Conservation (phyloP, 1,140 invertebrate genomes). For the Meteorus sp. region DNA sequence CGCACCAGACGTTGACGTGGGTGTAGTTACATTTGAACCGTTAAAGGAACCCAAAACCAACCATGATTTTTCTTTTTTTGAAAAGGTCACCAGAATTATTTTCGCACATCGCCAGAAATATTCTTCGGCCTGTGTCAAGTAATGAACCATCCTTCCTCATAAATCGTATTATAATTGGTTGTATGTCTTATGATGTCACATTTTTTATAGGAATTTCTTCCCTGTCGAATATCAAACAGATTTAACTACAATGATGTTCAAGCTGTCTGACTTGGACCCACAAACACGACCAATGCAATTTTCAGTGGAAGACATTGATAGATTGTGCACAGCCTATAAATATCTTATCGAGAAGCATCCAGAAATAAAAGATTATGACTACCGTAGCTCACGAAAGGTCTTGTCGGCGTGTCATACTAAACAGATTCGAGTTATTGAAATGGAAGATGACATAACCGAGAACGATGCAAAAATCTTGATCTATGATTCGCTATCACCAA, state of each 20-base stretch:
- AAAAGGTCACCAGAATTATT: constrained; percentile 85
- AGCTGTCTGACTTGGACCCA: constrained; percentile 74
- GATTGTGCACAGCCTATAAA: constrained; percentile 77
- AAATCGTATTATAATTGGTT: too few relatives aligned
- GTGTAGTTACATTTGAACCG: constrained; percentile 87
- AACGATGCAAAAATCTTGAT: constrained; percentile 21
- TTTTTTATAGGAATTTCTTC: constrained; percentile 70
- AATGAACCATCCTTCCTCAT: too few relatives aligned
- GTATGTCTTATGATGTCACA: too few relatives aligned
- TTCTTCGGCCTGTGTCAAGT: constrained; percentile 68
- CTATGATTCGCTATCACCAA: constrained; percentile 31
- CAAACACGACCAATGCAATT: constrained; percentile 70
- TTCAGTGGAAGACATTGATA: constrained; percentile 76
- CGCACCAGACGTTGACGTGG: constrained; percentile 93
- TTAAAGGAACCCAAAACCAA: constrained; percentile 69
- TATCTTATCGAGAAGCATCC: constrained; percentile 72
- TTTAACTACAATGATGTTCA: constrained; percentile 70
- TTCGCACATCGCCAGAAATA: constrained; percentile 90
- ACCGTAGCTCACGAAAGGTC: constrained; percentile 62
- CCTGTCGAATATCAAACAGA: constrained; percentile 69
- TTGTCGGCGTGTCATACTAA: constrained; percentile 21
- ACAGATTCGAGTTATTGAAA: not conserved
- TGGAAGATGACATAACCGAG: constrained; percentile 13
- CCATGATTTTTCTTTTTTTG: constrained; percentile 82
- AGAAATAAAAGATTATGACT: constrained; percentile 71